A percentile compares a stretch with the other conserved stretches of the same genome.
Conservation (phyloP, 2,113 vertebrate genomes). For the Galemys pyrenaicus region DNA sequence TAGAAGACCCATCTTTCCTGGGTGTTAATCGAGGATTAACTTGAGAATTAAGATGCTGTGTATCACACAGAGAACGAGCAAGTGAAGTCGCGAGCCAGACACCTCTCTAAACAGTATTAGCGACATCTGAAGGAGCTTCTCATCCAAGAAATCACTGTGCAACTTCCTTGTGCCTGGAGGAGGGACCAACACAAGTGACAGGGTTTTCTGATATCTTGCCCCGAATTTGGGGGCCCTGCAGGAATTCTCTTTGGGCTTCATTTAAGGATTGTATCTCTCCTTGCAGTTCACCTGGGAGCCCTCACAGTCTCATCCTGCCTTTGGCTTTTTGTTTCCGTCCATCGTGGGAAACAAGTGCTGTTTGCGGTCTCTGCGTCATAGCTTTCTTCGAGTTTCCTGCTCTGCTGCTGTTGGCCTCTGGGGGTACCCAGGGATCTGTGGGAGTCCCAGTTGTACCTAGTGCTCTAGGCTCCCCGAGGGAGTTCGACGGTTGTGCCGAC, state of each 20-base stretch:
- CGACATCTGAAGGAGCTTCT: neutral
- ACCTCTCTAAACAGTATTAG: neutral
- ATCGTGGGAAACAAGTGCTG: neutral
- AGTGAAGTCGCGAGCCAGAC: neutral
- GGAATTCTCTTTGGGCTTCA: neutral
- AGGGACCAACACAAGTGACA: neutral
- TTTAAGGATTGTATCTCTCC: neutral
- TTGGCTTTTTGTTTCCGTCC: neutral
- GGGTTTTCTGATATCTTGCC: neutral
- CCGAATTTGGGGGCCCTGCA: neutral
- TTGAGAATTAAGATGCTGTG: neutral
- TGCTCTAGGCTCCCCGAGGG: neutral
- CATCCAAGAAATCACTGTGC: neutral
- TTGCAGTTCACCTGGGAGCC: neutral
- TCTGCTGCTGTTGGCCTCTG: neutral
- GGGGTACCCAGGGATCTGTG: neutral
- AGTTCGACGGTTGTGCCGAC: neutral
- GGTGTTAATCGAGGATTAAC: neutral
- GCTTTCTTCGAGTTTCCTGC: neutral
- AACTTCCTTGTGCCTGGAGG: fast-evolving
- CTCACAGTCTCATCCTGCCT: too few relatives aligned
- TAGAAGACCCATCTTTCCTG: constrained; percentile 42
- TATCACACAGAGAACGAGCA: neutral
- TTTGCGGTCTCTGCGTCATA: fast-evolving
- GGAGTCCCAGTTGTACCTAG: neutral